Base-by-base conservation (phyloP, 35 echinoderm and acorn worm genomes). In the Heliocidaris tuberculata region DNA sequence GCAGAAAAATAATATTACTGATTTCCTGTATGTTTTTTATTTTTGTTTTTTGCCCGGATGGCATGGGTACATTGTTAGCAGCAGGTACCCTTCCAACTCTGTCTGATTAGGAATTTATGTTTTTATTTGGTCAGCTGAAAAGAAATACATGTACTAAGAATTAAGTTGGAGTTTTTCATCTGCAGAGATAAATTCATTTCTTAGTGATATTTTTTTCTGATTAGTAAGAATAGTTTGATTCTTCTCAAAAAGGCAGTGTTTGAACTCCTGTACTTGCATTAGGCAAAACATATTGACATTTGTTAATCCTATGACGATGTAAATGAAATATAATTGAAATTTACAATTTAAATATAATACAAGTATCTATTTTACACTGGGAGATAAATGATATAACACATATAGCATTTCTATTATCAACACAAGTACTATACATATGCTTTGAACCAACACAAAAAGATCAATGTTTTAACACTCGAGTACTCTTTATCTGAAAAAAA, bases 271-370 rank as follows among this genome's bases (percentile, higher is more conserved):
- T 78, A 24, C 65, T 78, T 24, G 27, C 1, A 78, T 78, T 24
- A n/a, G 65, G 27, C 65, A 78, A 78, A 78, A 78, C 65, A 78
- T 27, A n/a, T 78, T 19, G 65, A n/a, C 65, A 78, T 78, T 7
- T 56, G 52, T 56, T 0, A 78, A 78, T 42, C 65, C 6, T 78
- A 78, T 78, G 65, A 78, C 27, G 27, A 78, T 27, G 65, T 78
- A 78, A 78, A 71, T 71, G 61, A 71, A 71, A 78, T 78, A 78
- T 78, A 78, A 78, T 78, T 78, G 65, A 78, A 78, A 78, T 78
- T 78, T 78, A 78, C 65, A 78, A 78, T 78, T 78, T 78, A 78
- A 78, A 78, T 78, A 78, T 78, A 78, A 78, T 78, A 78, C 65
- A 78, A 78, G 27, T 5, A 78, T 78, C 65, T 78, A 78, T 78